These are phyloP conservation scores for Glossophaga mutica DNA, from an alignment of 2,797 vertebrate genomes.

Conservation along the genomic window DNA sequence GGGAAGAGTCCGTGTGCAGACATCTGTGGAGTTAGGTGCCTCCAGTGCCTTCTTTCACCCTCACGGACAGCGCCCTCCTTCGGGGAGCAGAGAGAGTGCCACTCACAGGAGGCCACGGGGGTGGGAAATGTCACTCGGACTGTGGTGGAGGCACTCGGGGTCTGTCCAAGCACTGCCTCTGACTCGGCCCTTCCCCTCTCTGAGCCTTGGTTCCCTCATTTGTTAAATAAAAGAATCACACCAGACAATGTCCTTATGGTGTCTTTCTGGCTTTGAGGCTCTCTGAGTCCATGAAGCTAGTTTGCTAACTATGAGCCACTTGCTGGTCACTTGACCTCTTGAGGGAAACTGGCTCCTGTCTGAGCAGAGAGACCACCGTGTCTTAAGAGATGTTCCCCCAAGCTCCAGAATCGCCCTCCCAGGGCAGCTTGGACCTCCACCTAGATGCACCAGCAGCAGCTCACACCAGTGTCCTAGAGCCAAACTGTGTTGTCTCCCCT, in stretches of 20 bases:
- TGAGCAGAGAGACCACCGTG: neutral
- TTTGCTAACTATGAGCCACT: neutral
- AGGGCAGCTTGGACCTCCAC: neutral
- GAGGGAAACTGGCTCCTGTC: neutral
- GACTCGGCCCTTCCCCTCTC: neutral
- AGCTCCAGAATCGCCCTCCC: neutral
- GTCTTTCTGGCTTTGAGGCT: neutral
- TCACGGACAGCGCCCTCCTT: neutral
- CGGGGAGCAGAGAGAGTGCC: neutral
- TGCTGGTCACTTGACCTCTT: neutral
- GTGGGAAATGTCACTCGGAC: neutral
- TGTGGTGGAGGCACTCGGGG: fast-evolving
- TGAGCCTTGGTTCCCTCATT: neutral
- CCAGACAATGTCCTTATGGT: neutral
- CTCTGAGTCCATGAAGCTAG: neutral
- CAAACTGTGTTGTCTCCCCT: neutral
- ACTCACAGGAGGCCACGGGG: neutral
- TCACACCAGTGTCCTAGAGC: neutral
- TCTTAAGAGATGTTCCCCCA: neutral
- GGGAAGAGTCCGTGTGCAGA: neutral
- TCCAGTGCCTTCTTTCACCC: neutral
- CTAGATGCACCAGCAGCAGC: neutral
- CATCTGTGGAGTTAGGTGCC: neutral
- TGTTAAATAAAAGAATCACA: neutral
- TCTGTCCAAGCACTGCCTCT: neutral